phyloP scores from a whole-genome alignment of 2,888 invertebrate genomes.

The Drosophila emarginata region DNA sequence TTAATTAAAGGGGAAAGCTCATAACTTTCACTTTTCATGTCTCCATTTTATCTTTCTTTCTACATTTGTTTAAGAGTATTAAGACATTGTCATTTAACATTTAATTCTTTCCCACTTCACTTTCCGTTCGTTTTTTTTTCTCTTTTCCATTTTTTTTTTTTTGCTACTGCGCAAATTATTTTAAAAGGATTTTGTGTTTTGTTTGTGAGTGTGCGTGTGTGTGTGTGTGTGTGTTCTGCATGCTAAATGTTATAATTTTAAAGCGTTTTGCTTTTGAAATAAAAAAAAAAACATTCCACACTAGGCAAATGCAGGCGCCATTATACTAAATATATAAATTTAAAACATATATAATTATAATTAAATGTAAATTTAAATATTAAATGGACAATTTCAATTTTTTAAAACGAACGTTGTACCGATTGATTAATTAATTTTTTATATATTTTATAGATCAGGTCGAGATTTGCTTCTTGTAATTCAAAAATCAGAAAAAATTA shows the following conservation, averaged over 20 bases:
- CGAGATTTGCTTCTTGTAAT: too few relatives aligned
- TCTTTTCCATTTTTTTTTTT: constrained; percentile 24
- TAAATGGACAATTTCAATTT: too few relatives aligned
- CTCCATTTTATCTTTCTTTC: background rate
- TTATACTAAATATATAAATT: background rate
- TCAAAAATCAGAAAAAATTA: too few relatives aligned
- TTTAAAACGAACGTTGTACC: too few relatives aligned
- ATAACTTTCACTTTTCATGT: background rate
- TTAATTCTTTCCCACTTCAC: constrained; percentile 9
- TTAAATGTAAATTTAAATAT: background rate
- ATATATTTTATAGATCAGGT: too few relatives aligned
- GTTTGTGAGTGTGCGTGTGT: constrained; percentile 17
- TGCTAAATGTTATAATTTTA: constrained; percentile 48
- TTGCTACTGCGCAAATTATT: constrained; percentile 61
- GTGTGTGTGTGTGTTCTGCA: constrained; percentile 19
- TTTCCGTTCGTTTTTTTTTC: constrained; percentile 2
- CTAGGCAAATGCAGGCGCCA: background rate
- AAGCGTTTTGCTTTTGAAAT: constrained; percentile 36
- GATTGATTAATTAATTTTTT: too few relatives aligned
- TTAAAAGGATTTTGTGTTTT: constrained; percentile 69
- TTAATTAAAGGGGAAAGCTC: too few relatives aligned
- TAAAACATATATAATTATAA: too few relatives aligned
- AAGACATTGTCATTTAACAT: background rate
- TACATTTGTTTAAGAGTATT: constrained; percentile 12
- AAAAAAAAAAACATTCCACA: background rate